Conservation (phyloP, 2,888 invertebrate species). For the Cephonodes hylas region DNA sequence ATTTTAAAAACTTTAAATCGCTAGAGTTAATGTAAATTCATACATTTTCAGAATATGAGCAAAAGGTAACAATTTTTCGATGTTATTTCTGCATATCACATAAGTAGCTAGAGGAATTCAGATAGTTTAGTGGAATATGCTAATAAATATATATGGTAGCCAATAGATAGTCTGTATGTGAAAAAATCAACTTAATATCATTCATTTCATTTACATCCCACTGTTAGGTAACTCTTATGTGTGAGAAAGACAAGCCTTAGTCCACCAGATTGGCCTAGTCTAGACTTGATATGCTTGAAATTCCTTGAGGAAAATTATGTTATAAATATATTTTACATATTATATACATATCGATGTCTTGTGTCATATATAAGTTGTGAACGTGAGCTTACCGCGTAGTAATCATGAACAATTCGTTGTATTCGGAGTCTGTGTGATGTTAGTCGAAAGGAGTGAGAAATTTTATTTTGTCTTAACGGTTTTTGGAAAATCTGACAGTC, state of each 20-base stretch:
- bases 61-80: background rate
- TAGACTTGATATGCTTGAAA: too few relatives aligned
- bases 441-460: background rate
- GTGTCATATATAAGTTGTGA: background rate
- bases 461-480: background rate
- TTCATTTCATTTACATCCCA: too few relatives aligned
- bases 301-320: background rate
- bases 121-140: background rate
- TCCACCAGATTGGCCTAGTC: too few relatives aligned
- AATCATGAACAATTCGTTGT: background rate
- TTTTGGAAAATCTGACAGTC: background rate
- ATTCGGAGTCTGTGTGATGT: background rate
- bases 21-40: background rate
- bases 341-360: too few relatives aligned
- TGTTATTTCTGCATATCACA: slow-evolving; percentile 15
- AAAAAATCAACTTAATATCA: background rate
- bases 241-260: too few relatives aligned
- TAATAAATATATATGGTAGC: background rate
- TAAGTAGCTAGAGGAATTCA: background rate
- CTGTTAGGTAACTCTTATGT: too few relatives aligned
- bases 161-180: background rate
- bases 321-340: background rate
- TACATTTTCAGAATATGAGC: background rate
- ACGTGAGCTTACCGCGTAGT: background rate
- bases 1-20: slow-evolving; percentile 1